Evolutionary conservation across 2,113 vertebrate genomes (phyloP), one percentile per base, ranked within the genome.

Genomic region (Phyllostomus hastatus): DNA sequence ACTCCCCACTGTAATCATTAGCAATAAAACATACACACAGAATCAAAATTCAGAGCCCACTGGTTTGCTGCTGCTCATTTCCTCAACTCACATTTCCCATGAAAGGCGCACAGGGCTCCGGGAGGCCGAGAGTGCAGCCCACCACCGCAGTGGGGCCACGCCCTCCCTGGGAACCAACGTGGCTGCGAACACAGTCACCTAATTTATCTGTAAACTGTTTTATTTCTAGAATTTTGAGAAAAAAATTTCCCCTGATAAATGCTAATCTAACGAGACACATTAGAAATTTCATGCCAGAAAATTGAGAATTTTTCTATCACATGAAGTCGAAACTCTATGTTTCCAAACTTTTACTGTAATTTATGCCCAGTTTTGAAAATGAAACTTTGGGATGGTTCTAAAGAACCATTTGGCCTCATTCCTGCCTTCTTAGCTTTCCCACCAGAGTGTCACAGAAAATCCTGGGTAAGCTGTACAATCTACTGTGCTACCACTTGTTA

Each of bases 1-100:
- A n/a, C 46, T 76, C 10, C 50, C 19, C 8, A 33, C 24, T 91
- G 24, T 79, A 85, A 85, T 88, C 69, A 67, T 91, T 81, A 94
- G 52, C 83, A 96, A 93, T 88, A 89, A 94, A 95, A 95, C 41
- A 87, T n/a, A 72, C 8, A 79, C 41, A 73, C 33, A 85, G 4
- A 64, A 73, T 52, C 87, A 57, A 57, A 93, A 94, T n/a, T 52
- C 5, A 3, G 26, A 82, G 35, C 31, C 20, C 64, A 76, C 38
- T 91, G 82, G 41, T 85, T 89, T 81, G 38, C 38, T 52, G 72
- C 7, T 64, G 85, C 46, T 61, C 11, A 2, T 95, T 69, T 89
- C 17, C 31, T 83, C 50, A 66, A 54, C 41, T 54, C 26, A 43
- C 81, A 85, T 38, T 95, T n/a, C 76, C n/a, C 57, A 54, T 46